Percentiles rank a stretch among this genome's conserved stretches.
Evolutionary conservation across 2,113 vertebrate genomes (phyloP).

Genomic region (Collichthys lucidus): DNA sequence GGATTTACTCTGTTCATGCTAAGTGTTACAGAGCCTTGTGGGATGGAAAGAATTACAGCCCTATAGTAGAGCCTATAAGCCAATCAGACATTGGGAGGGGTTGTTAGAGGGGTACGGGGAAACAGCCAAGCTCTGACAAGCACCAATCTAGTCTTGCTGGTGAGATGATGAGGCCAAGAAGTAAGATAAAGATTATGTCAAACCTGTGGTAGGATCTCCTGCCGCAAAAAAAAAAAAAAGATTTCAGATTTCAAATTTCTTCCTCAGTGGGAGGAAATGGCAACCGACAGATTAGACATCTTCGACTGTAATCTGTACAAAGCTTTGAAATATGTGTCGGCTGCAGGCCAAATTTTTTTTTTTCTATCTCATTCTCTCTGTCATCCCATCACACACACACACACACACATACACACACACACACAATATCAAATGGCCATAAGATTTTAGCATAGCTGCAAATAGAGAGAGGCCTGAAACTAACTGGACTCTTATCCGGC

Average conservation of each 20-base stretch:
- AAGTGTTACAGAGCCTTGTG: conserved; percentile 70
- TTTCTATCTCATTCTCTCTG: conserved; percentile 9
- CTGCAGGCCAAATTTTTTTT: conserved; percentile 54
- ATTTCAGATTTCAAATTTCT: conserved; percentile 63
- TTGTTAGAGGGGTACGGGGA: conserved; percentile 55
- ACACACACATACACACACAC: neutral
- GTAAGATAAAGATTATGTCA: conserved; percentile 78
- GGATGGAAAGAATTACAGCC: conserved; percentile 80
- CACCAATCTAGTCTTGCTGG: conserved; percentile 73
- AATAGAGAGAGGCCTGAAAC: conserved; percentile 14
- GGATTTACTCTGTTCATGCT: conserved; percentile 66
- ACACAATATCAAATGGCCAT: conserved; percentile 20
- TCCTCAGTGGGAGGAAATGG: conserved; percentile 78
- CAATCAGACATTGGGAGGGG: conserved; percentile 73
- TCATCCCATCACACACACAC: conserved; percentile 27
- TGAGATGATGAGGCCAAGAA: conserved; percentile 74
- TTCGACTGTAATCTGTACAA: conserved; percentile 76
- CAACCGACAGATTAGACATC: conserved; percentile 79
- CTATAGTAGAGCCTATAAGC: conserved; percentile 69
- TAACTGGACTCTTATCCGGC: conserved; percentile 31
- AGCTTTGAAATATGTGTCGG: conserved; percentile 74
- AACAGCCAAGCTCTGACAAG: conserved; percentile 73
- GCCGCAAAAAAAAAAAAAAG: conserved; percentile 10
- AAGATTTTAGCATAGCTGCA: conserved; percentile 9
- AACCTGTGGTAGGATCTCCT: conserved; percentile 62